Base-by-base conservation (phyloP, 37 sponge, comb jelly and placozoan genomes). In the Cliona cf. orientalis region DNA sequence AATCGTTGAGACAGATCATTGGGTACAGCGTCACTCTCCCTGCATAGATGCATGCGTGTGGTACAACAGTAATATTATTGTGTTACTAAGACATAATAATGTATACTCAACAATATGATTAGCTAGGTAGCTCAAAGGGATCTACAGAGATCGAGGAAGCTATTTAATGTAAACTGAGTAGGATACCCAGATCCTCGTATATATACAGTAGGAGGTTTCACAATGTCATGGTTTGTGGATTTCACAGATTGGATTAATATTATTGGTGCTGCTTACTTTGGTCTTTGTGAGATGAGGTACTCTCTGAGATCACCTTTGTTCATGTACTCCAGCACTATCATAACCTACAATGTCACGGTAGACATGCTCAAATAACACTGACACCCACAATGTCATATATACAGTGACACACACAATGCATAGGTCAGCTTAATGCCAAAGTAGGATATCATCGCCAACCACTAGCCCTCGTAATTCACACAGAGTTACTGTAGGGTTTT, bases 301-400 rank as follows among this genome's bases (percentile, higher is more conserved):
- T 81, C 81, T 33, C 53, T 75, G 4, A 88, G 71, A 60, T 88
- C 89, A 71, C 83, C 89, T 14, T 85, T 81, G 31, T 44, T n/a
- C 78, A 91, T 75, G 38, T 74, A 69, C 72, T 91, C 91, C 56
- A 80, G 36, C 38, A 91, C 86, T 31, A 91, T 88, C 89, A 88
- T 91, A 1, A 62, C 43, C 86, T 91, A 26, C 4, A 5, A 37
- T 36, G 4, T 21, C 21, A 66, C 31, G 31, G 32, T 36, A 2
- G 5, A 31, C 34, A 25, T 26, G 17, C 17, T 19, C 11, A 19
- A 49, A 49, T 49, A 49, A 49, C 17, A 49, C 11, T 49, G 17
- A 49, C 17, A 49, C 11, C 17, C 11, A 49, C 17, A 49, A 49
- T 49, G 17, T 19, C 17, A 49, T 19, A 11, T 19, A 49, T 49